Percentiles rank a stretch among this genome's conserved stretches.
Conservation (phyloP, 2,113 vertebrate species). For the Campylomormyrus numenius region DNA sequence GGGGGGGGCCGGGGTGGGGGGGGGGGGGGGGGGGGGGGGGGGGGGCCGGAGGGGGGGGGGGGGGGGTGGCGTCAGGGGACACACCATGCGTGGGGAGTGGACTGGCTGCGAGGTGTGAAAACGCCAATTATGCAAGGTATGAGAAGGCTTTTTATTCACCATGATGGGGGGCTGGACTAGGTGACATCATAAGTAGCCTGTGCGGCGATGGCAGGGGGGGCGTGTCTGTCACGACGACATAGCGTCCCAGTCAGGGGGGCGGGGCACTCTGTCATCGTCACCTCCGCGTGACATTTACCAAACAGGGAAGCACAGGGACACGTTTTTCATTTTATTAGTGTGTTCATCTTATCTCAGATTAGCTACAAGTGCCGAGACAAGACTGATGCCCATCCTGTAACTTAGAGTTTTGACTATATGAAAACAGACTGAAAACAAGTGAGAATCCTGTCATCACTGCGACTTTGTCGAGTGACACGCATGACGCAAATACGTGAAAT, state of each 20-base stretch:
- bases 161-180: background rate
- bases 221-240: background rate
- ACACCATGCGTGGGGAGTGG: background rate
- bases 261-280: background rate
- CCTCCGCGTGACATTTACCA: background rate
- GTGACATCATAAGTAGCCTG: background rate
- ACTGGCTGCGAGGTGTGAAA: background rate
- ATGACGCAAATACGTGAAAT: background rate
- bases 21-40: background rate
- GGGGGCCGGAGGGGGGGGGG: too few species aligned
- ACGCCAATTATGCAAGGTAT: background rate
- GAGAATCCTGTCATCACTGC: background rate
- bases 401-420: background rate
- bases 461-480: background rate
- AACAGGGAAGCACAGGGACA: background rate
- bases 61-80: background rate
- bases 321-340: background rate
- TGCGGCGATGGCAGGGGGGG: background rate
- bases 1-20: too few species aligned
- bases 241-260: background rate
- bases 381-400: background rate
- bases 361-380: background rate
- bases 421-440: background rate
- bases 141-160: background rate
- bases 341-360: background rate